Base-by-base conservation (phyloP, 2,888 invertebrate genomes). In the Myathropa florea region DNA sequence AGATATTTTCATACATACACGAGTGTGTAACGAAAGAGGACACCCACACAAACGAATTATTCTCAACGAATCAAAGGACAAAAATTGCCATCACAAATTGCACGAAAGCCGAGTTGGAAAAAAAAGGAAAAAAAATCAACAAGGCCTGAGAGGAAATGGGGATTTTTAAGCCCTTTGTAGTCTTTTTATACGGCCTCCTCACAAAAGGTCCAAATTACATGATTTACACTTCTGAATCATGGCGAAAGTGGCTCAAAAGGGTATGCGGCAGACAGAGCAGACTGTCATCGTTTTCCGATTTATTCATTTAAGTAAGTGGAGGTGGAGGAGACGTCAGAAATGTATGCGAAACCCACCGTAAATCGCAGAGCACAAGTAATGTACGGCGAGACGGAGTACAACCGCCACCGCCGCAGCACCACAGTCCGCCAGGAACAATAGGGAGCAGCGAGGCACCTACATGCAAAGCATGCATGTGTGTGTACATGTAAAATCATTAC, bases 161-260 rank as follows among this genome's bases (percentile, higher is more conserved):
- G 75, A 67, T 73, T 75, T 79, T 79, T 75, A 73, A 73, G 65
- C 26, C 12, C 39, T 39, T 30, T 26, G 23, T 36, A 21, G 6
- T 28, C 21, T 63, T 68, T 73, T 72, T 75, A 33, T 63, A 55
- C 9, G 57, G 33, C 36, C 55, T 68, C 80, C 73, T 73, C 68
- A 85, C 85, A 81, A 81, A 83, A 70, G 81, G 30, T 64, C 39
- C 36, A 81, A 85, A 81, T 85, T 81, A 73, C 72, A 77, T 85
- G 68, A 72, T 81, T 85, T 81, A 30, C 73, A 55, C 39, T 70
- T 30, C 28, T 67, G 65, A 80, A 71, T 76, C 46, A 59, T 46
- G 65, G 4, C 30, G 63, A 36, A 65, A 65, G 53, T 23, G 39
- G 36, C 18, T 4, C 60, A 57, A 68, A 46, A 75, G 63, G 46